These are phyloP conservation scores for Gasterosteus aculeatus DNA, from an alignment of 2,113 vertebrate genomes.

Conservation along the genomic window DNA sequence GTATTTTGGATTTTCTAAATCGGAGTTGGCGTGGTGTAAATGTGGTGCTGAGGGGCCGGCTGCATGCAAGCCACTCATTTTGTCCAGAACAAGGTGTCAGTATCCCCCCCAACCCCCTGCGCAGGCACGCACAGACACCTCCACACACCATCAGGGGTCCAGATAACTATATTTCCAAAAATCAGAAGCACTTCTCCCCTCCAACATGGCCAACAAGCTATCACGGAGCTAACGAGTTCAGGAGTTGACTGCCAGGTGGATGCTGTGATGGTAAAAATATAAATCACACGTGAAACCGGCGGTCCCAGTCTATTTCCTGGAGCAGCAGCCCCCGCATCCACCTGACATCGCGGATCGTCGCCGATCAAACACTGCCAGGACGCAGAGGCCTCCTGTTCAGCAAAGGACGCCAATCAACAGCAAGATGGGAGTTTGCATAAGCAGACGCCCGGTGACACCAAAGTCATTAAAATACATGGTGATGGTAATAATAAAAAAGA, in stretches of 20 bases:
- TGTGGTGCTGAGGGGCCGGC: conserved; percentile 48
- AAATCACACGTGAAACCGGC: neutral
- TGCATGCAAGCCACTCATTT: conserved; percentile 59
- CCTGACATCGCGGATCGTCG: neutral
- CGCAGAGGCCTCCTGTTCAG: conserved; percentile 10
- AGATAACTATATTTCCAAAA: conserved; percentile 64
- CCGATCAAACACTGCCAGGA: neutral
- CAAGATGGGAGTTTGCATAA: conserved; percentile 55
- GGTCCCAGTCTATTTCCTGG: conserved; percentile 14
- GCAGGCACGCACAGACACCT: neutral
- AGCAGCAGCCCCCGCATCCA: neutral
- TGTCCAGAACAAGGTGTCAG: conserved; percentile 67
- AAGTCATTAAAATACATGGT: conserved; percentile 73
- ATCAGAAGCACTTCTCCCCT: conserved; percentile 25
- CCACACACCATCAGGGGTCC: conserved; percentile 9
- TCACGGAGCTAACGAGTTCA: conserved; percentile 46
- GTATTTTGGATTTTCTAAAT: conserved; percentile 57
- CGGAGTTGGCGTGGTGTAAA: conserved; percentile 50
- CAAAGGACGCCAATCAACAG: conserved; percentile 41
- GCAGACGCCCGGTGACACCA: conserved; percentile 26
- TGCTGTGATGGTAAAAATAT: neutral
- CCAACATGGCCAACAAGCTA: conserved; percentile 45
- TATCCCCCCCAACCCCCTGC: neutral
- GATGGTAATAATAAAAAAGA: conserved; percentile 60
- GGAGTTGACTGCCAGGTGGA: conserved; percentile 8